A percentile compares a stretch with the other conserved stretches of the same genome.
Evolutionary conservation across 2,888 invertebrate genomes (phyloP).

Genomic region (Cephus rjabovi): DNA sequence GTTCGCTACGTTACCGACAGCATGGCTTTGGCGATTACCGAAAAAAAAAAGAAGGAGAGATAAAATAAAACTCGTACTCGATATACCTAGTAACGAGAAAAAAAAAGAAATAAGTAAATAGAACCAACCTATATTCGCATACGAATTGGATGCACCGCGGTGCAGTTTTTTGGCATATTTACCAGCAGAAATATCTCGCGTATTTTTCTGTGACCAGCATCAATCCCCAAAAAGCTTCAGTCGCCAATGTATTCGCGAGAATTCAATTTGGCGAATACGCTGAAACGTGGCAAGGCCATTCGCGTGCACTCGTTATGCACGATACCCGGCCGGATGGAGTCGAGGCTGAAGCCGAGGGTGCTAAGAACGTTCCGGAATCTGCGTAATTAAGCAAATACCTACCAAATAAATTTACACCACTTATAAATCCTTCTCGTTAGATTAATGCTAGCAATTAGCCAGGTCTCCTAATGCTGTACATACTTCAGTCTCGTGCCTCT

Average conservation of each 20-base stretch:
- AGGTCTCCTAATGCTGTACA: conserved; percentile 13
- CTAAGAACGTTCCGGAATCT: conserved; percentile 47
- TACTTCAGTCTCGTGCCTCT: conserved; percentile 4
- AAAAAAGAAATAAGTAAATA: conserved; percentile 11
- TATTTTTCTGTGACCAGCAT: not conserved
- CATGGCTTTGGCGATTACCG: not conserved
- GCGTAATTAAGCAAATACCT: conserved; percentile 55
- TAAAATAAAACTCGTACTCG: not conserved
- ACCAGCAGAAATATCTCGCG: not conserved
- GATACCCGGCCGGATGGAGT: not conserved
- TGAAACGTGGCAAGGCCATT: not conserved
- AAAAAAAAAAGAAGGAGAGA: not conserved
- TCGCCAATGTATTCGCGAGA: not conserved
- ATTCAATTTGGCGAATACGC: not conserved
- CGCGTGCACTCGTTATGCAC: not conserved
- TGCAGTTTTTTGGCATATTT: not conserved
- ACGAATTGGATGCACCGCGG: not conserved
- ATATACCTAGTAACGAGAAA: not conserved
- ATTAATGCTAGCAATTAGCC: conserved; percentile 59
- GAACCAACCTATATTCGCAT: not conserved
- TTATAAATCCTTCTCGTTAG: conserved; percentile 58
- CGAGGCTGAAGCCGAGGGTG: conserved; percentile 21
- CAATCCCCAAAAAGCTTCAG: not conserved
- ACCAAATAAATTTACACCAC: conserved; percentile 57
- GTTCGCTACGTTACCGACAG: not conserved